Evolutionary conservation across 2,888 invertebrate species (phyloP).

Genomic region (Catocala nupta): DNA sequence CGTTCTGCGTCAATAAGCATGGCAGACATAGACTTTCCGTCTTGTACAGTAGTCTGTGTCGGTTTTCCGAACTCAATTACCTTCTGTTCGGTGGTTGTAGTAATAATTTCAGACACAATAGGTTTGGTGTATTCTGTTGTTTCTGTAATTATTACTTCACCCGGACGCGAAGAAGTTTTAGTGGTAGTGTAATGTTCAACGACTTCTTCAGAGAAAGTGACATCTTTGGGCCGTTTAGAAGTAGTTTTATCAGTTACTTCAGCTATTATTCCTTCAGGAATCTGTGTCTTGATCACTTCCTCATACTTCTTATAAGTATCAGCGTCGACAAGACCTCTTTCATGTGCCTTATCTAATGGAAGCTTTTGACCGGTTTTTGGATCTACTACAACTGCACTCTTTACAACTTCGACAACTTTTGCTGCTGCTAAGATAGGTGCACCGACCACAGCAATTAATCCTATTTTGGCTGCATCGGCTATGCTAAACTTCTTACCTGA

Average conservation of each 20-base stretch:
- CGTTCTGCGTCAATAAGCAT: conserved; percentile 80
- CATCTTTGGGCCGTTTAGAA: conserved; percentile 36
- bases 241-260: conserved; percentile 23
- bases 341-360: conserved; percentile 91
- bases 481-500: conserved; percentile 90
- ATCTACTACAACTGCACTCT: conserved; percentile 88
- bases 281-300: conserved; percentile 48
- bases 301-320: conserved; percentile 66
- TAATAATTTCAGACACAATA: conserved; percentile 51
- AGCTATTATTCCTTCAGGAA: conserved; percentile 34
- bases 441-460: conserved; percentile 91
- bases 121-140: conserved; percentile 56
- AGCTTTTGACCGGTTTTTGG: conserved; percentile 91
- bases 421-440: conserved; percentile 91
- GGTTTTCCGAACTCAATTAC: conserved; percentile 49
- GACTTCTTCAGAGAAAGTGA: conserved; percentile 35
- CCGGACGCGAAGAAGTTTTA: conserved; percentile 46
- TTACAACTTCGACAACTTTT: conserved; percentile 89
- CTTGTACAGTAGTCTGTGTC: conserved; percentile 48
- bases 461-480: conserved; percentile 92
- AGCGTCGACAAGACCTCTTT: conserved; percentile 89
- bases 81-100: conserved; percentile 55
- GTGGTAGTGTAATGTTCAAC: conserved; percentile 43
- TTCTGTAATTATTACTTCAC: conserved; percentile 52
- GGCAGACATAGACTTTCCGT: conserved; percentile 74